Evolutionary conservation across 2,888 invertebrate genomes (phyloP).

Genomic region (Drosophila siamana): DNA sequence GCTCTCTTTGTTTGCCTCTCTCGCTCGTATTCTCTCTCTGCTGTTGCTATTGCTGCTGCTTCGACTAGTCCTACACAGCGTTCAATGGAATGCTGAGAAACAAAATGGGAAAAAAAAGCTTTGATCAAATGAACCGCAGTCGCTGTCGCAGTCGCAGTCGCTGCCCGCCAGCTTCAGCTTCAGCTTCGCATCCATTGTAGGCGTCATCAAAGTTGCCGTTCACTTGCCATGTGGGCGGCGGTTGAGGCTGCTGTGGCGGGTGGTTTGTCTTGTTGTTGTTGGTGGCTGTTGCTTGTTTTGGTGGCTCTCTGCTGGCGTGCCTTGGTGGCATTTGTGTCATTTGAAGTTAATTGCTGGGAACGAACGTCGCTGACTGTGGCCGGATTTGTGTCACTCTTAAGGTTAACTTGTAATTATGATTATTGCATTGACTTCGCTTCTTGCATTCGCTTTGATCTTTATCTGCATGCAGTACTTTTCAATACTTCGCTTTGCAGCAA

Average conservation of each 20-base stretch:
- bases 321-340: conserved; percentile 80
- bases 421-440: conserved; percentile 64
- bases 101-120: conserved; percentile 35
- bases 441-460: conserved; percentile 45
- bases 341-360: conserved; percentile 81
- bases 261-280: conserved; percentile 33
- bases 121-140: conserved; percentile 76
- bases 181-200: conserved; percentile 60
- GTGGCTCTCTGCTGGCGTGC: conserved; percentile 61
- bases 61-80: conserved; percentile 61
- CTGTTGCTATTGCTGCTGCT: neutral
- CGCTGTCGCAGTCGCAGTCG: conserved; percentile 49
- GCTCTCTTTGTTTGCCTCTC: conserved; percentile 16
- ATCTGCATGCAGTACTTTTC: conserved; percentile 4
- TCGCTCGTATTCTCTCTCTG: conserved; percentile 16
- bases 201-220: conserved; percentile 77
- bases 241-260: conserved; percentile 43
- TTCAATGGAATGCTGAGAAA: conserved; percentile 65
- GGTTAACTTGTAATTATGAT: conserved; percentile 81
- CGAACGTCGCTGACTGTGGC: conserved; percentile 58
- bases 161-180: neutral
- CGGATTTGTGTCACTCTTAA: conserved; percentile 80
- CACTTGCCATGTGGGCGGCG: conserved; percentile 72
- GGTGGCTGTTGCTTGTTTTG: conserved; percentile 1
- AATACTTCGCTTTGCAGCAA: conserved; percentile 24